Percentiles rank a stretch among this genome's conserved stretches.
Evolutionary conservation across 2,797 vertebrate species (phyloP).

Genomic region (Lepidocolaptes lacrymiger): DNA sequence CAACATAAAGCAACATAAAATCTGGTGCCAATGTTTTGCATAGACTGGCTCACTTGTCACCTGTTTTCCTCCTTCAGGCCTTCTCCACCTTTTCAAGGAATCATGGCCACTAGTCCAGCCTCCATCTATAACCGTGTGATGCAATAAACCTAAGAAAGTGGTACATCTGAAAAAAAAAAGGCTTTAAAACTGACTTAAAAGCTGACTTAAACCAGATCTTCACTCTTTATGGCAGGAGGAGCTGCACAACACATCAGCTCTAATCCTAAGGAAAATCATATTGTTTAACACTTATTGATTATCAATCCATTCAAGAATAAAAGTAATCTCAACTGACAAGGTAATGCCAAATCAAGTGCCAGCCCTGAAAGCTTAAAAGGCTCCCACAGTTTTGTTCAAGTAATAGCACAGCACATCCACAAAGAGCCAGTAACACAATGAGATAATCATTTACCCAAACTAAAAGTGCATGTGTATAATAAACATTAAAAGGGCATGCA

Average conservation of each 20-base stretch:
- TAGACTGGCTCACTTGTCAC: background rate
- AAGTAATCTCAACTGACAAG: background rate
- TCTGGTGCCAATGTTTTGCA: background rate
- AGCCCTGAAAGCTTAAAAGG: background rate
- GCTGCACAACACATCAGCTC: background rate
- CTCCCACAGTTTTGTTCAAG: background rate
- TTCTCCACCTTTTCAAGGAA: background rate
- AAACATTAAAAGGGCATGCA: conserved; percentile 49
- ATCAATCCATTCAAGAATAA: background rate
- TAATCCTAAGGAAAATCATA: background rate
- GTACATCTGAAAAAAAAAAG: background rate
- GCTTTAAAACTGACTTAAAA: background rate
- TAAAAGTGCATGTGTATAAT: background rate
- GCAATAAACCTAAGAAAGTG: background rate
- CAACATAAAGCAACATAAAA: background rate
- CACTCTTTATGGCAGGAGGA: background rate
- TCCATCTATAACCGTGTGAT: fast-evolving
- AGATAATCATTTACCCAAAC: background rate
- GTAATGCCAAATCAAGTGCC: background rate
- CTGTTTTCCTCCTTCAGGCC: background rate
- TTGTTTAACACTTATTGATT: background rate
- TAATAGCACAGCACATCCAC: background rate
- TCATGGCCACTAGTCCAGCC: background rate
- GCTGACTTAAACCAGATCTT: background rate
- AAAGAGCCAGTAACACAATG: background rate